Conservation (phyloP, 2,797 vertebrate genomes). For the Alcedo quadribrachys region DNA sequence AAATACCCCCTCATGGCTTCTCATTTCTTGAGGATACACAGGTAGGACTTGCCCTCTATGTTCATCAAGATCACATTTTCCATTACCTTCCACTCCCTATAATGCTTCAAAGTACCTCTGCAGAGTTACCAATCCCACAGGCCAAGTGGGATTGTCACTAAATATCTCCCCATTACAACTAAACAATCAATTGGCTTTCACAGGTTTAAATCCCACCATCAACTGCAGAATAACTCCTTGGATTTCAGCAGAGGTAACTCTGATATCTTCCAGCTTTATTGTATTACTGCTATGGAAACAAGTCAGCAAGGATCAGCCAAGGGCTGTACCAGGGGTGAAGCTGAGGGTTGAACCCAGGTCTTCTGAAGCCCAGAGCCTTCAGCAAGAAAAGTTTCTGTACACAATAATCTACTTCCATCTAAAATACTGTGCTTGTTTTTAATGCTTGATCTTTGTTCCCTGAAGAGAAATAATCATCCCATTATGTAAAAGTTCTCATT, state of each 20-base stretch:
- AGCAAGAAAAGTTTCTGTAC: neutral
- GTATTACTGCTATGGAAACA: neutral
- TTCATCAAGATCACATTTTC: neutral
- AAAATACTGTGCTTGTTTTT: neutral
- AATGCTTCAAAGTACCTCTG: neutral
- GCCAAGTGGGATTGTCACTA: neutral
- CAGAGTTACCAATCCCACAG: neutral
- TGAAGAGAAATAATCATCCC: neutral
- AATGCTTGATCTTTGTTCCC: neutral
- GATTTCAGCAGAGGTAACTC: neutral
- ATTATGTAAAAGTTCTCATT: neutral
- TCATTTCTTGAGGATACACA: neutral
- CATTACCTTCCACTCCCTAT: neutral
- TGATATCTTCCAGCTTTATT: neutral
- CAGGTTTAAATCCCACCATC: neutral
- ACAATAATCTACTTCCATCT: neutral
- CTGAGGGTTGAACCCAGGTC: neutral
- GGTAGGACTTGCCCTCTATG: neutral
- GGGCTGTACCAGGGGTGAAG: rapidly evolving
- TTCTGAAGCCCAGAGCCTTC: neutral
- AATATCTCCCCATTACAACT: neutral
- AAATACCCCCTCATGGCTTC: neutral
- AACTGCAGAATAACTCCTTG: neutral
- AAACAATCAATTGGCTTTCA: neutral
- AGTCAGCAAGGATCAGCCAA: neutral